Evolutionary conservation across 2,113 vertebrate genomes (phyloP), one percentile per base, ranked within the genome.

Genomic region (Columba livia): DNA sequence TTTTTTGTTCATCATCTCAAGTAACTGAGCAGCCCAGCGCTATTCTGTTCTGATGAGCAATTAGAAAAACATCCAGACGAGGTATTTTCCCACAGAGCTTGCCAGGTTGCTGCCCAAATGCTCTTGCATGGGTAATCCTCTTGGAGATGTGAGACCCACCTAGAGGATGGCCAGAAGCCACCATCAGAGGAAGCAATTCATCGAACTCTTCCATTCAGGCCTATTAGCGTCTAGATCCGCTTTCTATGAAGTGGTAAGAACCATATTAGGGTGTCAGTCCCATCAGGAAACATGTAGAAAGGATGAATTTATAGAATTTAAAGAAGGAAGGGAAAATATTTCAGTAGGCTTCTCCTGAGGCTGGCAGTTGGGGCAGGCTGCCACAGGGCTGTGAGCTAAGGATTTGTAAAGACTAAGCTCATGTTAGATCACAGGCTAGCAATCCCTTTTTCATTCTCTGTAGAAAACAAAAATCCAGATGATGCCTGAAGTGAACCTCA

Each of bases 281-380:
- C 26, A 2, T 21, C 0, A 0, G 36, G 20, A 70, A 7, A 66
- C 2, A 3, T 0, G 2, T 9, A 26, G 28, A 77, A 83, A 70
- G 28, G 29, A 66, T 47, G 12, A 62, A 60, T 71, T 84, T 47
- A 31, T 4, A 20, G 28, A 36, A 9, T 73, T 50, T 69, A 69
- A 87, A 82, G 56, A 85, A 71, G 16, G 23, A 77, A 79, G 5
- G 56, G 24, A 74, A 91, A 79, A 73, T 9, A n/a, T 42, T 66
- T 84, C n/a, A 34, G 32, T 18, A 72, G 31, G 21, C 2, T 50
- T 8, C 51, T 72, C 72, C 58, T 77, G 64, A 93, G 58, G 50
- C 66, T 50, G 44, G 8, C n/a, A 12, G 6, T n/a, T 75, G 36
- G 40, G 12, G n/a, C 40, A 89, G 74, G 50, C 36, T 85, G 54